phyloP scores from a whole-genome alignment of 2,888 invertebrate species.

The Cyaniris semiargus region DNA sequence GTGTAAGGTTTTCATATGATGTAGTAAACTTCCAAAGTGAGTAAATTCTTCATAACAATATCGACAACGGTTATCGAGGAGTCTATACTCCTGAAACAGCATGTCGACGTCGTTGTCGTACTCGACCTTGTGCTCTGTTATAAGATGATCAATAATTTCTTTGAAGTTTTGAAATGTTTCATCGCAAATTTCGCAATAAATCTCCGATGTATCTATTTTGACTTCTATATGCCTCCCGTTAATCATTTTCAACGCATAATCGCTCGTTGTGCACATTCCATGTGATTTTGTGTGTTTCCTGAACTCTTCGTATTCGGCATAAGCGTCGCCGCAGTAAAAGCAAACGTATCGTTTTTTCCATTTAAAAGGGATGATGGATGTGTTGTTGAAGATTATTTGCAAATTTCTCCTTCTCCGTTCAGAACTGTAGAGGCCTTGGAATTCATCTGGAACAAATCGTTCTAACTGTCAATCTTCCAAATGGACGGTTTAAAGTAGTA shows the following conservation, averaged over 20 bases:
- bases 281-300: constrained; percentile 65
- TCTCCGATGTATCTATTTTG: constrained; percentile 66
- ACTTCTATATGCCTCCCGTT: constrained; percentile 61
- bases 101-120: constrained; percentile 60
- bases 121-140: constrained; percentile 57
- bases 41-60: constrained; percentile 58
- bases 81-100: constrained; percentile 59
- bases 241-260: constrained; percentile 55
- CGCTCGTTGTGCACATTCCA: constrained; percentile 55
- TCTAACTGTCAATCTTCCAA: constrained; percentile 56
- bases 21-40: constrained; percentile 59
- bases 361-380: constrained; percentile 68
- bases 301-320: constrained; percentile 57
- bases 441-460: constrained; percentile 69
- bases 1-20: constrained; percentile 59
- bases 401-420: constrained; percentile 66
- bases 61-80: constrained; percentile 58
- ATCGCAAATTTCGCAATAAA: constrained; percentile 61
- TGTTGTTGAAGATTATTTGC: constrained; percentile 68
- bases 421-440: constrained; percentile 56
- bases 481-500: constrained; percentile 18
- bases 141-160: constrained; percentile 64
- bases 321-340: constrained; percentile 64
- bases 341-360: constrained; percentile 67
- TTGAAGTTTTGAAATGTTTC: constrained; percentile 53